A percentile compares a stretch with the other conserved stretches of the same genome.
These are phyloP conservation scores for Pseudachorutes palmiensis DNA, from an alignment of 1,140 invertebrate genomes.

Conservation along the genomic window DNA sequence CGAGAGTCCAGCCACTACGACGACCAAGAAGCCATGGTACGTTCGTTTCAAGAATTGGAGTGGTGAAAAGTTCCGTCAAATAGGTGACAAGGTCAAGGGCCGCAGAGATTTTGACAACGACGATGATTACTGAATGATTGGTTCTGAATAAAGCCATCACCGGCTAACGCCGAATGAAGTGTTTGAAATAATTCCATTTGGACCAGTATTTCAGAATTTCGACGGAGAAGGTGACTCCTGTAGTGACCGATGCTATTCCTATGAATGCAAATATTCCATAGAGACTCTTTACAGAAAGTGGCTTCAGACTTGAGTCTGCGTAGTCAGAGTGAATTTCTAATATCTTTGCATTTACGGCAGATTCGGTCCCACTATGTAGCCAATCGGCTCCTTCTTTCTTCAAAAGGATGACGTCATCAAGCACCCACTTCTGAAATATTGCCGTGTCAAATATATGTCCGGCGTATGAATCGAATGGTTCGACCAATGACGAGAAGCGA, in stretches of 20 bases:
- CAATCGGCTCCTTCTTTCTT: not conserved
- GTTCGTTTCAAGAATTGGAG: conserved; percentile 10
- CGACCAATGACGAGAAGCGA: not conserved
- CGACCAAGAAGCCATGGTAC: conserved; percentile 6
- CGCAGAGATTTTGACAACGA: no score
- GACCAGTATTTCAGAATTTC: no score
- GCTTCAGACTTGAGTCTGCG: not conserved
- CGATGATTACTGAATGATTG: no score
- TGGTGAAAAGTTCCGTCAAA: not conserved
- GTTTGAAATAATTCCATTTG: no score
- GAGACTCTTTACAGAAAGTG: not conserved
- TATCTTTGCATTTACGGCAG: not conserved
- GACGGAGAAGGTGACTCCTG: no score
- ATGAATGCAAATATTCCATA: not conserved
- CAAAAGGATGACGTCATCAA: not conserved
- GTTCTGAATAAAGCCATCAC: no score
- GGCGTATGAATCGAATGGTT: not conserved
- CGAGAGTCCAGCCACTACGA: not conserved
- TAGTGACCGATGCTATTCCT: no score
- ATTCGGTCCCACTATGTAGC: not conserved
- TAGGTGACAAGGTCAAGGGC: not conserved
- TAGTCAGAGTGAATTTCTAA: not conserved
- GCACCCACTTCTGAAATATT: not conserved
- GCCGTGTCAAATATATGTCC: not conserved
- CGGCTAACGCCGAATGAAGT: no score